These are phyloP conservation scores for Drosophila picticornis DNA, from an alignment of 2,888 invertebrate genomes.

Conservation along the genomic window DNA sequence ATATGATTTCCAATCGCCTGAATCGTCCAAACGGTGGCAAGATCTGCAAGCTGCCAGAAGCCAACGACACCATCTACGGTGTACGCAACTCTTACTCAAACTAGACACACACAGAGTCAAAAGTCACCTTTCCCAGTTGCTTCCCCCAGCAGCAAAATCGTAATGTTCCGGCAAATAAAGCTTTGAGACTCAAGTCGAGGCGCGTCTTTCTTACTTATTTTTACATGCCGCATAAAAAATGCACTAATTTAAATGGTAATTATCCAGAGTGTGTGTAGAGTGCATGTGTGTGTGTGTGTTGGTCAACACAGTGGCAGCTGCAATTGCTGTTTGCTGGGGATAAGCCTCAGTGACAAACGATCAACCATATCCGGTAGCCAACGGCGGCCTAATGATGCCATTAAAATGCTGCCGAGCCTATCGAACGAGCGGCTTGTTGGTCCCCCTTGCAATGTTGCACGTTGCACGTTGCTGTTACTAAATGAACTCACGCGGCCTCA, in stretches of 20 bases:
- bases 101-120: constrained; percentile 5
- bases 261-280: constrained; percentile 33
- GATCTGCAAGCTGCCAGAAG: constrained; percentile 68
- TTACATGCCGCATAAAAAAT: constrained; percentile 56
- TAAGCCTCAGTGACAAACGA: constrained; percentile 74
- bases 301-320: constrained; percentile 9
- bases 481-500: neutral
- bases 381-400: constrained; percentile 72
- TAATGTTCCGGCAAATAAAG: constrained; percentile 50
- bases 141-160: constrained; percentile 52
- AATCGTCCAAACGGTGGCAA: constrained; percentile 53
- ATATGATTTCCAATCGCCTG: constrained; percentile 53
- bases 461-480: neutral
- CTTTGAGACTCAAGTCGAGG: neutral
- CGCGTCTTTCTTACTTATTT: neutral
- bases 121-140: neutral
- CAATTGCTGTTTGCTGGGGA: constrained; percentile 36
- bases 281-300: neutral
- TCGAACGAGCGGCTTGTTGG: constrained; percentile 35
- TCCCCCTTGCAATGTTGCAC: constrained; percentile 9
- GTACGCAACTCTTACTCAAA: constrained; percentile 58
- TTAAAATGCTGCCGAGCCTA: constrained; percentile 62
- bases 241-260: constrained; percentile 78
- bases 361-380: constrained; percentile 78
- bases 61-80: constrained; percentile 69